These are phyloP conservation scores for Neoascia interrupta DNA, from an alignment of 2,888 invertebrate species.

Conservation along the genomic window DNA sequence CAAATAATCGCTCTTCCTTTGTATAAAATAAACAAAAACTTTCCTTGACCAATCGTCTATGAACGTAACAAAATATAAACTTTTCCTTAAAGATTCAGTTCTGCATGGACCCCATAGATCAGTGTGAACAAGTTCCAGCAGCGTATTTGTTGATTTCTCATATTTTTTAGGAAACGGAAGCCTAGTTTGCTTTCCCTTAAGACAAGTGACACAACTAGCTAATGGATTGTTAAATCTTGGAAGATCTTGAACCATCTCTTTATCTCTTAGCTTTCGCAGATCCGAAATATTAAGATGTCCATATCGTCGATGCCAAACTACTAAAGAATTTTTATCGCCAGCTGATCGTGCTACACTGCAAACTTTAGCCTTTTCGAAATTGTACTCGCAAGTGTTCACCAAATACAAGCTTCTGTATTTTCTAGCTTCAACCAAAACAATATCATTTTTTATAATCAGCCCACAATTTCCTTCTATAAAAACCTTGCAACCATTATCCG, in stretches of 20 bases:
- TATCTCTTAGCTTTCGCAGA: neutral
- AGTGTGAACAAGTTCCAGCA: neutral
- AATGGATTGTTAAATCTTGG: neutral
- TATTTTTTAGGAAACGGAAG: too few relatives aligned
- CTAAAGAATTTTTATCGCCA: neutral
- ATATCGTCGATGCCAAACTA: neutral
- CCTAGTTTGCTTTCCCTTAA: neutral
- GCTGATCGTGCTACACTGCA: neutral
- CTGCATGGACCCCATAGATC: neutral
- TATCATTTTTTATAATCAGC: neutral
- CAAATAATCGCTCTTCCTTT: constrained; percentile 9
- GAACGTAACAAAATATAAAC: neutral
- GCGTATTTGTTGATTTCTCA: neutral
- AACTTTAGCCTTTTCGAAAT: neutral
- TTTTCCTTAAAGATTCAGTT: neutral
- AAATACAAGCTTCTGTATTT: neutral
- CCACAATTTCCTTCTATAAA: neutral
- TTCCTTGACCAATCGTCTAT: constrained; percentile 17
- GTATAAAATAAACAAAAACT: constrained; percentile 7
- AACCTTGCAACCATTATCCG: constrained; percentile 1
- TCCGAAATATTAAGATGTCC: neutral
- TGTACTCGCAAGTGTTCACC: neutral
- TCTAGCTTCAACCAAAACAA: neutral
- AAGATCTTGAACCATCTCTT: neutral
- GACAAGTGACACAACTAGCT: neutral